Conservation (phyloP, 1,140 invertebrate species). For the Drosophila subobscura region DNA sequence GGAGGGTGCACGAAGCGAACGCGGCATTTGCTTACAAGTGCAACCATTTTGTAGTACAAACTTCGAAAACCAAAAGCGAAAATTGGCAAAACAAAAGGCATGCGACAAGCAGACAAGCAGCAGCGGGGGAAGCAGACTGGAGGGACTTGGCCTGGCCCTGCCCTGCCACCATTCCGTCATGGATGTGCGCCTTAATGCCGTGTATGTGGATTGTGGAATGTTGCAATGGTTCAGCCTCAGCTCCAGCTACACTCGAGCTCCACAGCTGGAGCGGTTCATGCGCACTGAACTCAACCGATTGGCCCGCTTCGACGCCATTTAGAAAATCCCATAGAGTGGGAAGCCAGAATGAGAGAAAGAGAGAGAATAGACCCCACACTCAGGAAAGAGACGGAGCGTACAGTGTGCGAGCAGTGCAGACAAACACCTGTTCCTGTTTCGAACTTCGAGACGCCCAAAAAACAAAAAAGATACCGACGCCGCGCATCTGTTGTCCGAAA, state of each 20-base stretch:
- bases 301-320: constrained; percentile 83
- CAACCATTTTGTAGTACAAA: constrained; percentile 83
- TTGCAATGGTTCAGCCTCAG: constrained; percentile 43
- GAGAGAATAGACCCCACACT: constrained; percentile 1
- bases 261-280: constrained; percentile 59
- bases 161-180: constrained; percentile 64
- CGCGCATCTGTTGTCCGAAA: neutral
- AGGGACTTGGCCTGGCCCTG: neutral
- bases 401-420: constrained; percentile 59
- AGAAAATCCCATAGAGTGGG: constrained; percentile 44
- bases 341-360: constrained; percentile 6
- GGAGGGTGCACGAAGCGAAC: no score
- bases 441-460: constrained; percentile 16
- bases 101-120: constrained; percentile 1
- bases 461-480: constrained; percentile 6
- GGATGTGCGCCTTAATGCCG: constrained; percentile 11
- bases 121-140: neutral
- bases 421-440: constrained; percentile 74
- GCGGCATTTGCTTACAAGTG: constrained; percentile 78
- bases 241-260: neutral
- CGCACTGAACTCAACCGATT: constrained; percentile 74
- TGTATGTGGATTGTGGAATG: constrained; percentile 57
- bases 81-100: constrained; percentile 72
- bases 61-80: constrained; percentile 82
- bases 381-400: constrained; percentile 40